Conservation (phyloP, 2,888 invertebrate species). For the Callyntrura guangdongensis region DNA sequence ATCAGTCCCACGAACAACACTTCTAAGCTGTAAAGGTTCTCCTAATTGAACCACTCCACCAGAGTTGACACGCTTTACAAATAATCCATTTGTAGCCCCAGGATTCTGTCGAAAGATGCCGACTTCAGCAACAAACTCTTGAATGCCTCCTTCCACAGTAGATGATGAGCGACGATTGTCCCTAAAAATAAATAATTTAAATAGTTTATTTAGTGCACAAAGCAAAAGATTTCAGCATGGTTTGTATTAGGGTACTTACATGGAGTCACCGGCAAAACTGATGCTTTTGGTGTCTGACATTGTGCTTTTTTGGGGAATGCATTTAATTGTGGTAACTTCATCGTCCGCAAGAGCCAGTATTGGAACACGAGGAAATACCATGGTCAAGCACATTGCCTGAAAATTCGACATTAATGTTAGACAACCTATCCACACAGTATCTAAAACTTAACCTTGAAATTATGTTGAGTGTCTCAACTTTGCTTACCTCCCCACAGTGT, state of each 20-base stretch:
- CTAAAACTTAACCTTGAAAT: background rate
- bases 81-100: slow-evolving; percentile 82
- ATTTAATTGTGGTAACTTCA: slow-evolving; percentile 84
- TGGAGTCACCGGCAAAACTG: slow-evolving; percentile 83
- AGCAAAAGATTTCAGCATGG: too few relatives aligned
- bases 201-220: background rate
- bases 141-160: slow-evolving; percentile 83
- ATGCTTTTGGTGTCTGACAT: slow-evolving; percentile 83
- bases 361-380: slow-evolving; percentile 84
- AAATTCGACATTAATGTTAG: background rate
- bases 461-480: background rate
- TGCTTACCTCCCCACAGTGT: slow-evolving; percentile 82
- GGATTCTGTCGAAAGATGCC: slow-evolving; percentile 84
- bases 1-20: slow-evolving; percentile 84
- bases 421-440: too few relatives aligned
- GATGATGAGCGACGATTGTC: slow-evolving; percentile 82
- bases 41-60: slow-evolving; percentile 84
- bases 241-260: slow-evolving; percentile 68
- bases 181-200: slow-evolving; percentile 50
- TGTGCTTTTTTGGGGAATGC: slow-evolving; percentile 82
- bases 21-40: slow-evolving; percentile 83
- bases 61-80: slow-evolving; percentile 82
- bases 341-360: slow-evolving; percentile 83
- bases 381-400: slow-evolving; percentile 83
- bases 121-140: slow-evolving; percentile 84